Evolutionary conservation across 2,113 vertebrate species (phyloP).

Genomic region (Etia nguti): DNA sequence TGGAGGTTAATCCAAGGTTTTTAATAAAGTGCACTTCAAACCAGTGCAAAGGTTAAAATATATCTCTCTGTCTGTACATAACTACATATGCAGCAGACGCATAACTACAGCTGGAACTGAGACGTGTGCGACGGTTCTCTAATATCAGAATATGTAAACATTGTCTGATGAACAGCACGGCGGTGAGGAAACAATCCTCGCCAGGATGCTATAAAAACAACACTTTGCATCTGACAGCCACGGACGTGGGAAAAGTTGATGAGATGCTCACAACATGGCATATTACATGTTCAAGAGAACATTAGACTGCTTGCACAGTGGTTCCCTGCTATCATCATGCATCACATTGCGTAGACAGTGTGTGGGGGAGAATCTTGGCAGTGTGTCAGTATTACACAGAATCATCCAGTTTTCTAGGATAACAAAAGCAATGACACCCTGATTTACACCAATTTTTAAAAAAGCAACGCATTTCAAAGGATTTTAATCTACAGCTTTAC

Average conservation of each 20-base stretch:
- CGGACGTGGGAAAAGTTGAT: not conserved
- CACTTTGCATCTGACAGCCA: not conserved
- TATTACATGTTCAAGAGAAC: not conserved
- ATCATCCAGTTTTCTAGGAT: not conserved
- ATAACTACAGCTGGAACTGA: not conserved
- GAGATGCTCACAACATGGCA: not conserved
- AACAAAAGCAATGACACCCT: constrained; percentile 1
- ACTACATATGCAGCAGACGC: constrained; percentile 22
- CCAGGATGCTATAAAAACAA: not conserved
- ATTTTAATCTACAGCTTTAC: not conserved
- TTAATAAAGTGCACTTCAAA: constrained; percentile 57
- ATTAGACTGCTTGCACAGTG: not conserved
- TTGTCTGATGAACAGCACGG: constrained; percentile 26
- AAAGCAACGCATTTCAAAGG: not conserved
- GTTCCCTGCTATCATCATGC: not conserved
- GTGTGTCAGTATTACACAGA: not conserved
- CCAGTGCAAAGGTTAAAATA: constrained; percentile 51
- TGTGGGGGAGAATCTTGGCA: not conserved
- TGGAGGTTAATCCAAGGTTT: constrained; percentile 39
- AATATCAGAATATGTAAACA: constrained; percentile 30
- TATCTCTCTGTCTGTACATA: constrained; percentile 26
- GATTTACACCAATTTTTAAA: not conserved
- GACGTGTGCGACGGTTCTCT: constrained; percentile 3
- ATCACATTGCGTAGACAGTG: not conserved
- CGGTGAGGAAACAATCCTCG: not conserved